Percentiles rank a stretch among this genome's conserved stretches.
Conservation (phyloP, 2,888 invertebrate species). For the Malthinus seriepunctatus region DNA sequence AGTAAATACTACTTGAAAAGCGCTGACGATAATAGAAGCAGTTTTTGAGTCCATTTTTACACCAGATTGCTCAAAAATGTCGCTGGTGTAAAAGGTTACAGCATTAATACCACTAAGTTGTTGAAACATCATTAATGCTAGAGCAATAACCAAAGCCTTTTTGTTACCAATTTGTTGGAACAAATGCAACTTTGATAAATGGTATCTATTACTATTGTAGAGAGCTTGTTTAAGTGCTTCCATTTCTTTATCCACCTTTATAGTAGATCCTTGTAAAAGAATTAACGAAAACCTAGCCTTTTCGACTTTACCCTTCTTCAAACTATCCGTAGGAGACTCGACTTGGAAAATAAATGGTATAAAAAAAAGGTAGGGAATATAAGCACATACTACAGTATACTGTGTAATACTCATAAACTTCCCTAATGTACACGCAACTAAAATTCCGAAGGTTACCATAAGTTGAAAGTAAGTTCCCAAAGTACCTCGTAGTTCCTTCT, state of each 20-base stretch:
- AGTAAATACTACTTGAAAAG: slow-evolving; percentile 78
- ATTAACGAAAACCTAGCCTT: slow-evolving; percentile 71
- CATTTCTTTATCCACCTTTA: slow-evolving; percentile 73
- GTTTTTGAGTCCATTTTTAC: slow-evolving; percentile 61
- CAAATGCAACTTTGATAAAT: slow-evolving; percentile 59
- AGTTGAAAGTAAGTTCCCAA: slow-evolving; percentile 88
- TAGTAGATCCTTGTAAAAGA: slow-evolving; percentile 73
- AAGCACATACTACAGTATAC: slow-evolving; percentile 68
- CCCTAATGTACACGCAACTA: slow-evolving; percentile 66
- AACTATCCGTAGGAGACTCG: slow-evolving; percentile 78
- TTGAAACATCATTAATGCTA: slow-evolving; percentile 87
- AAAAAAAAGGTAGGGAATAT: slow-evolving; percentile 72
- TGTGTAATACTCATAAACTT: slow-evolving; percentile 55
- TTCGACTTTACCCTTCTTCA: slow-evolving; percentile 65
- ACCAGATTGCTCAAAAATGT: slow-evolving; percentile 73
- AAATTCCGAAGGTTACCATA: slow-evolving; percentile 83
- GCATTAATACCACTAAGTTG: slow-evolving; percentile 85
- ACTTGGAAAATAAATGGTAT: slow-evolving; percentile 81
- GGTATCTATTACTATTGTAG: slow-evolving; percentile 56
- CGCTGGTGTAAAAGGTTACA: slow-evolving; percentile 76
- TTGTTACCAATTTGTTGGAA: slow-evolving; percentile 60
- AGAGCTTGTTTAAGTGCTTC: slow-evolving; percentile 62
- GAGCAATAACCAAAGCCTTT: slow-evolving; percentile 72
- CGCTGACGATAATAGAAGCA: slow-evolving; percentile 79
- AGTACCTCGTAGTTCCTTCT: slow-evolving; percentile 79